A percentile compares a stretch with the other conserved stretches of the same genome.
phyloP scores from a whole-genome alignment of 2,797 vertebrate species.

The Danio tinwini region DNA sequence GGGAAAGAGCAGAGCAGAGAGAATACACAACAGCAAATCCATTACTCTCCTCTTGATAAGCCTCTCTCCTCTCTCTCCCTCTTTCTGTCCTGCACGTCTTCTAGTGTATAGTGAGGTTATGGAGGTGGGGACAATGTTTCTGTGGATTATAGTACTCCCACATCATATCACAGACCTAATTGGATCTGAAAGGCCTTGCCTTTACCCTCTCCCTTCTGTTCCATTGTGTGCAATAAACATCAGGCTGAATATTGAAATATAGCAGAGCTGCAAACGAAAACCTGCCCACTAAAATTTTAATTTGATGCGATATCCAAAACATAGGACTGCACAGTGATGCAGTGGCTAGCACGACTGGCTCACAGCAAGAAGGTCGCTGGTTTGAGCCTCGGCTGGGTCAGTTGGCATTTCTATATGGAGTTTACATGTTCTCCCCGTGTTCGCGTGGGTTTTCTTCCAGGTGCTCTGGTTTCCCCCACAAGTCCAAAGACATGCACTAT shows the following conservation, averaged over 20 bases:
- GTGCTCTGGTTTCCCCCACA: no score
- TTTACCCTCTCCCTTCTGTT: constrained; percentile 26
- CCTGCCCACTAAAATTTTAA: constrained; percentile 1
- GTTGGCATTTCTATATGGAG: no score
- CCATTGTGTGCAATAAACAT: constrained; percentile 21
- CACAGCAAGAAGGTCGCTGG: no score
- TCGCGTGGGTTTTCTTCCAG: no score
- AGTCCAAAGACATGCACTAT: no score
- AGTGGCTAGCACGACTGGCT: no score
- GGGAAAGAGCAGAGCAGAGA: constrained; percentile 46
- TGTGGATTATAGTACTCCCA: constrained; percentile 57
- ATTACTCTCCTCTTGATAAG: constrained; percentile 56
- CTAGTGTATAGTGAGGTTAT: constrained; percentile 36
- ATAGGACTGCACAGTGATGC: no score
- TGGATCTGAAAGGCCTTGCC: constrained; percentile 46
- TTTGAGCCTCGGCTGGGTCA: no score
- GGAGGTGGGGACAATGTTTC: constrained; percentile 43
- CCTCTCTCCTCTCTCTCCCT: constrained; percentile 48
- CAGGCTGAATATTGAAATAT: constrained; percentile 16
- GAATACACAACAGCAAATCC: constrained; percentile 56
- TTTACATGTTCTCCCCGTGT: no score
- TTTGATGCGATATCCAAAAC: not conserved
- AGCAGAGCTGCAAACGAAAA: not conserved
- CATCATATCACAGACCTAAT: constrained; percentile 53
- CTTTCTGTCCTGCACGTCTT: constrained; percentile 18